Evolutionary conservation across 2,113 vertebrate species (phyloP), one percentile per base, ranked within the genome.

Genomic region (Chloroceryle aenea): DNA sequence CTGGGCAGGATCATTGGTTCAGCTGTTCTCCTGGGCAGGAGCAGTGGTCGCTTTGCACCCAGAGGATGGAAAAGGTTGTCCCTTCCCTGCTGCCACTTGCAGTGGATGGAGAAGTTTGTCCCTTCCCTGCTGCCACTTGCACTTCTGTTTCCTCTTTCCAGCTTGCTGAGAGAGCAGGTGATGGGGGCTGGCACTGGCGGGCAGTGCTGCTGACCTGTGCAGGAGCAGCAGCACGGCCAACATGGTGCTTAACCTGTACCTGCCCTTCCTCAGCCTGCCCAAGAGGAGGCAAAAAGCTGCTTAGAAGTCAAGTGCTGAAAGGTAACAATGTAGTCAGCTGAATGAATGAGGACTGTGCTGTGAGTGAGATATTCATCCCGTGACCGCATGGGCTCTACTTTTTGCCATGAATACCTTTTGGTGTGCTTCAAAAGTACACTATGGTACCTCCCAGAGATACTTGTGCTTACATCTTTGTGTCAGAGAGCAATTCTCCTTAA

Each of bases 281-380:
- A 25, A 45, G 22, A 26, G 0, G 2, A 22, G 30, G 12, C 38
- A 90, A 73, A 71, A 26, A 55, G 34, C 25, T 18, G 63, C 34
- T 10, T 29, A 40, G 29, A 25, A 62, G 3, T 58, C 2, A 8
- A 2, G 19, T 58, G 42, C 47, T 63, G 15, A 21, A 67, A 83
- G 45, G 9, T 2, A 69, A 23, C 79, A 69, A 4, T 19, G n/a
- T 21, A 72, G n/a, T 50, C 56, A 58, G 17, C 16, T 43, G 68
- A 48, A 48, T 32, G 42, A 47, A 64, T 32, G 36, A 38, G 56
- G 47, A 8, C 10, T 47, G 76, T 53, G 13, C 15, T 78, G 29
- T 10, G 13, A 52, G 11, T 29, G 17, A 47, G 16, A 10, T 1
- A 50, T 5, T 56, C 1, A 13, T 29, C 6, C 0, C 1, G 1